These are phyloP conservation scores for Heterochromis multidens DNA, from an alignment of 2,113 vertebrate genomes.

Conservation along the genomic window DNA sequence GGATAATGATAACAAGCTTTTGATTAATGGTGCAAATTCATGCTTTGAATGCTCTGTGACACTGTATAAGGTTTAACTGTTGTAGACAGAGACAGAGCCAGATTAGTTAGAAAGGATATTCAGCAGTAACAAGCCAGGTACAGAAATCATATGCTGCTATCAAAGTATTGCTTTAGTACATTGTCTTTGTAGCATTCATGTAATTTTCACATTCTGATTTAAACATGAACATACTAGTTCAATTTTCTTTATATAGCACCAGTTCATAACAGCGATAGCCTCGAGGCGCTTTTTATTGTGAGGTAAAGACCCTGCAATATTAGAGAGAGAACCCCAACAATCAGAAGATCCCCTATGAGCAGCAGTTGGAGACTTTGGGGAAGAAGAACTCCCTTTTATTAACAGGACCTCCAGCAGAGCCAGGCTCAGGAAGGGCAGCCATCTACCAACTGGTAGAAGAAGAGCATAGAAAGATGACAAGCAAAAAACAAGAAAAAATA, in stretches of 20 bases:
- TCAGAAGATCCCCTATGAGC: not conserved
- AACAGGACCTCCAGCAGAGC: not conserved
- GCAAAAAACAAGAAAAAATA: not conserved
- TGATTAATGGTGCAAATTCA: not conserved
- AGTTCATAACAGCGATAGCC: not conserved
- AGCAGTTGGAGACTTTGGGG: not conserved
- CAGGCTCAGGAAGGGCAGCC: not conserved
- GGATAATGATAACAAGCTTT: not conserved
- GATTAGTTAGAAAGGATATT: not conserved
- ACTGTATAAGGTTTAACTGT: not conserved
- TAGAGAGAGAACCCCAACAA: not conserved
- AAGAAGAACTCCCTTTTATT: not conserved
- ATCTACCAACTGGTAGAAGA: too few relatives aligned
- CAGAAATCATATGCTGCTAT: not conserved
- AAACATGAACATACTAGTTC: too few relatives aligned
- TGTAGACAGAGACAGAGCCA: not conserved
- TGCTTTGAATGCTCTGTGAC: not conserved
- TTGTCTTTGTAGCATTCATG: not conserved
- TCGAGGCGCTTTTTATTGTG: not conserved
- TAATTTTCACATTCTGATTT: not conserved
- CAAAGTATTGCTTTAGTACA: not conserved
- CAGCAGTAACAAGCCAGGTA: not conserved
- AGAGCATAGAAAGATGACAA: not conserved
- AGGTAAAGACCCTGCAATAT: not conserved
- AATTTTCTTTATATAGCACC: too few relatives aligned